Evolutionary conservation across 92 coral and sea anemone species (phyloP).

Genomic region (Epizoanthus fatuus): DNA sequence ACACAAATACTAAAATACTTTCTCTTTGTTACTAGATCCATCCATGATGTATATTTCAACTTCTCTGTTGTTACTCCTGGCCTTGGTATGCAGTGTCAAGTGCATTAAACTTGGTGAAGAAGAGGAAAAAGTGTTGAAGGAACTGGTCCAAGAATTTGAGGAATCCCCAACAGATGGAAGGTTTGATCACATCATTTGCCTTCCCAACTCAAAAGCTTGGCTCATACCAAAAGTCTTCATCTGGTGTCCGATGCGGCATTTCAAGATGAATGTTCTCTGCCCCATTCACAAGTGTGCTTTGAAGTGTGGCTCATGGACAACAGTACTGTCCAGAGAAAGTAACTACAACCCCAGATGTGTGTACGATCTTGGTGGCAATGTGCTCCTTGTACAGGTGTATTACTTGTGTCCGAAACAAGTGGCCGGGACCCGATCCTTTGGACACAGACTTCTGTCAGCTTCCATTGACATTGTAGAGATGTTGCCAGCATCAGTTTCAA

Average conservation of each 20-base stretch:
- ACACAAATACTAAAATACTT: too few relatives aligned
- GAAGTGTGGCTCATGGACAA: constrained; percentile 69
- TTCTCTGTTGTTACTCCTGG: constrained; percentile 7
- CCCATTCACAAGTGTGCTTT: constrained; percentile 76
- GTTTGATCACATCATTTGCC: constrained; percentile 73
- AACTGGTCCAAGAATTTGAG: constrained; percentile 68
- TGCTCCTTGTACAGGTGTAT: constrained; percentile 72
- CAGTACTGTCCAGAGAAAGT: constrained; percentile 61
- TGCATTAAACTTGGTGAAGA: constrained; percentile 77
- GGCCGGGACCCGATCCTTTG: constrained; percentile 50
- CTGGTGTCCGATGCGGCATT: constrained; percentile 85
- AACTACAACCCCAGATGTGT: constrained; percentile 80
- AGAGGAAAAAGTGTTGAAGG: constrained; percentile 62
- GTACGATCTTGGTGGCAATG: constrained; percentile 87
- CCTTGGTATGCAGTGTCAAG: not conserved
- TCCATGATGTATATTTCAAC: constrained; percentile 6
- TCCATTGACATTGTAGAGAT: constrained; percentile 77
- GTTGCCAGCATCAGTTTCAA: constrained; percentile 62
- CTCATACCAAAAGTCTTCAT: constrained; percentile 79
- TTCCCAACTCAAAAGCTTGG: constrained; percentile 66
- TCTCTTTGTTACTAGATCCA: not conserved
- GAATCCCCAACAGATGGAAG: constrained; percentile 74
- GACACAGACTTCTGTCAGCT: constrained; percentile 81
- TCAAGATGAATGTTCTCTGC: constrained; percentile 57
- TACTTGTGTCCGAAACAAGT: constrained; percentile 54